Evolutionary conservation across 2,888 invertebrate genomes (phyloP), one percentile per base, ranked within the genome.

Genomic region (Lasioglossum lativentre): DNA sequence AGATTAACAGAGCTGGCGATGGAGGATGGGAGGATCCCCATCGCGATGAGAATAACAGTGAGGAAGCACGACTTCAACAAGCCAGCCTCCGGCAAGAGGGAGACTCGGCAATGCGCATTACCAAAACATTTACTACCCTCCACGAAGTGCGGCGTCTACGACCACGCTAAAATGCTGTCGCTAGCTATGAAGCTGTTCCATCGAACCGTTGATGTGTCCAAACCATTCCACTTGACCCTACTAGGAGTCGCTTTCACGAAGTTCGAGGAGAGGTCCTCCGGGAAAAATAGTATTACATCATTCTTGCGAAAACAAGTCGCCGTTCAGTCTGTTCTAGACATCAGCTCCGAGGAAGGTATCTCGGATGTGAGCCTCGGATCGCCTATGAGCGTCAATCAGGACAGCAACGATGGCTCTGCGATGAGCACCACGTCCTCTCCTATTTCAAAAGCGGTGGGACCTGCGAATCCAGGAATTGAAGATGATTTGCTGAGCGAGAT

Each of bases 231-330:
- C 95, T 96, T 98, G 91, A 98, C 98, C 0, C 95, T 98, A 78
- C 96, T 98, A 83, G 98, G 98, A n/a, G 95, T 98, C 92, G 97
- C 97, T 34, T 98, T 98, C 94, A 97, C 97, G 1, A 98, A 98
- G 94, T 98, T 98, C 93, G 97, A 97, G 91, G 97, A 97, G 90
- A 96, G 97, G 83, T 96, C 96, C 94, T 96, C 96, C 4, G 97
- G 97, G 2, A 96, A 96, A 88, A 96, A 97, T 91, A 97, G 97
- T 23, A 97, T 98, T 90, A 97, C 97, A 10, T 97, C 97, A 85
- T 98, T 97, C 93, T 95, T 98, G 76, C 96, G 97, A 94, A 97
- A 97, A 94, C 97, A 97, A 94, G 96, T 98, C 82, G 97, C 97
- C 92, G 98, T 98, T 76, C 97, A 98, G 94, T 97, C 97, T 8